These are phyloP conservation scores for Drosophila paramelanica DNA, from an alignment of 2,888 invertebrate species.

Conservation along the genomic window DNA sequence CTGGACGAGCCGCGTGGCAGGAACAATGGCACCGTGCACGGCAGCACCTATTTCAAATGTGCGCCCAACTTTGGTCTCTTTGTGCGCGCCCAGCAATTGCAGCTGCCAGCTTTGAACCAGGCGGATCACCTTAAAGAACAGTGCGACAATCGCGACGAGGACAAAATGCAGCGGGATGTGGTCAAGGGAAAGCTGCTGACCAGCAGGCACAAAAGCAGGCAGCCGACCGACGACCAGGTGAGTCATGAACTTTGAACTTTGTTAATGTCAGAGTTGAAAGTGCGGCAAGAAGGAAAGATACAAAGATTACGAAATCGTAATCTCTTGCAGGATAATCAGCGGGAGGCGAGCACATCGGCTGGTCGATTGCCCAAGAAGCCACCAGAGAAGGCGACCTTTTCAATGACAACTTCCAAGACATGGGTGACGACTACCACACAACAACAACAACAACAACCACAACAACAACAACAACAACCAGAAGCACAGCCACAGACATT, in stretches of 20 bases:
- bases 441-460: conserved; percentile 5
- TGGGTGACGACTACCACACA: conserved; percentile 18
- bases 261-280: background rate
- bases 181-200: conserved; percentile 29
- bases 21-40: conserved; percentile 97
- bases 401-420: conserved; percentile 34
- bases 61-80: conserved; percentile 97
- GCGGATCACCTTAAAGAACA: conserved; percentile 12
- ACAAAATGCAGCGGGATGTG: conserved; percentile 65
- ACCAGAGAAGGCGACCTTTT: conserved; percentile 27
- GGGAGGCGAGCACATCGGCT: conserved; percentile 14
- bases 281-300: too few relatives aligned
- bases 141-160: conserved; percentile 35
- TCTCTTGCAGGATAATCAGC: conserved; percentile 16
- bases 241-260: conserved; percentile 22
- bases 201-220: conserved; percentile 27
- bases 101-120: conserved; percentile 87
- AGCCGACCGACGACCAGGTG: conserved; percentile 55
- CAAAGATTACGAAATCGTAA: background rate
- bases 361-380: conserved; percentile 23
- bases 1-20: conserved; percentile 97
- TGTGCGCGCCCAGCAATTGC: conserved; percentile 90
- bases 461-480: background rate
- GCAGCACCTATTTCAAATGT: conserved; percentile 97
- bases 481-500: background rate